A percentile compares a stretch with the other conserved stretches of the same genome.
Conservation (phyloP, 2,888 invertebrate species). For the Dryocosmus kuriphilus region DNA sequence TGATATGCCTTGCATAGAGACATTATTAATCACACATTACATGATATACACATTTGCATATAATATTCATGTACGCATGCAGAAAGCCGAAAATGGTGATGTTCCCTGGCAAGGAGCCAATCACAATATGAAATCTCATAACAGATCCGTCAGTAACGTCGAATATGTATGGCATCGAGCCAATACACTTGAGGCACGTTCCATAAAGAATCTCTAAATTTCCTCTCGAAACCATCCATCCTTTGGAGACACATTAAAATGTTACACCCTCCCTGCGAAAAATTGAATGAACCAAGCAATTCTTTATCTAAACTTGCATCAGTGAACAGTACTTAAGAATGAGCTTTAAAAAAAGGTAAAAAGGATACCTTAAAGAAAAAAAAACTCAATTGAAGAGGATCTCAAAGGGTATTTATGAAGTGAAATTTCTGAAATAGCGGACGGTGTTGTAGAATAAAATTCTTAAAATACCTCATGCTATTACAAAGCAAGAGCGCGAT, state of each 20-base stretch:
- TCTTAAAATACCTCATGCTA: neutral
- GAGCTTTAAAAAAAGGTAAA: neutral
- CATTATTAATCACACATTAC: neutral
- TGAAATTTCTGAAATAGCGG: constrained; percentile 5
- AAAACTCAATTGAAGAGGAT: neutral
- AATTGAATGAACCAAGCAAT: constrained; percentile 46
- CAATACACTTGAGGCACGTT: constrained; percentile 53
- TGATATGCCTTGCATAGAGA: neutral
- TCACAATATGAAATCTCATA: constrained; percentile 60
- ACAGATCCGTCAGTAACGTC: constrained; percentile 63
- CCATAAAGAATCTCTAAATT: constrained; percentile 23
- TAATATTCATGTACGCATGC: constrained; percentile 45
- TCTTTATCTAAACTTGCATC: constrained; percentile 7
- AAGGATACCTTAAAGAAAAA: neutral
- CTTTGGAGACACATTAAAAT: constrained; percentile 48
- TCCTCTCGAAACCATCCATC: constrained; percentile 22
- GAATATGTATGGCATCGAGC: constrained; percentile 61
- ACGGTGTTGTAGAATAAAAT: neutral
- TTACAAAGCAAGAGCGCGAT: neutral
- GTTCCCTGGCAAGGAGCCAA: constrained; percentile 63
- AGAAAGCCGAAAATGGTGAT: constrained; percentile 51
- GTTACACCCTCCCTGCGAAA: constrained; percentile 39
- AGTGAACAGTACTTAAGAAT: neutral
- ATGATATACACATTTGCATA: neutral
- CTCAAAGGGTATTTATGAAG: neutral